phyloP scores from a whole-genome alignment of 2,888 invertebrate genomes.

The Hoplodrina ambigua region DNA sequence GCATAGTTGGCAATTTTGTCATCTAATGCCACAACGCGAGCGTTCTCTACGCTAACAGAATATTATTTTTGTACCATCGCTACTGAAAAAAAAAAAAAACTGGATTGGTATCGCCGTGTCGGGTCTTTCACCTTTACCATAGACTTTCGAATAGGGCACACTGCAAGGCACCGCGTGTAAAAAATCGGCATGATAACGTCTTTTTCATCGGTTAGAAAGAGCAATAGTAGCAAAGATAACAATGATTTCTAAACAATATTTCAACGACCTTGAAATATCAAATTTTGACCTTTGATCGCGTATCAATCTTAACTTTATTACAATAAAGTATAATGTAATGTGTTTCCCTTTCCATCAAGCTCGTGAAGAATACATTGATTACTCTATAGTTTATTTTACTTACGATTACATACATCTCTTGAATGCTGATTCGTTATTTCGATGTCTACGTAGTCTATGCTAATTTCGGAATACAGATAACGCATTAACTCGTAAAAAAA shows the following conservation, averaged over 20 bases:
- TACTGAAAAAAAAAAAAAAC: slow-evolving; percentile 13
- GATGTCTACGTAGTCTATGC: slow-evolving; percentile 46
- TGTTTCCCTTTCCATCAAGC: slow-evolving; percentile 10
- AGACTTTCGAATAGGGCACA: slow-evolving; percentile 22
- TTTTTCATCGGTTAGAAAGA: not conserved
- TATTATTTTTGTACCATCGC: slow-evolving; percentile 19
- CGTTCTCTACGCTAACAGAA: slow-evolving; percentile 13
- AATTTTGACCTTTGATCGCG: slow-evolving; percentile 46
- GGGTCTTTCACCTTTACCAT: slow-evolving; percentile 58
- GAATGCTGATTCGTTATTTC: slow-evolving; percentile 35
- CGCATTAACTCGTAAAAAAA: slow-evolving; percentile 52
- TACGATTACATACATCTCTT: slow-evolving; percentile 15
- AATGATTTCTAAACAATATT: slow-evolving; percentile 13
- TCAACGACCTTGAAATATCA: slow-evolving; percentile 45
- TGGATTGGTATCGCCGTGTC: slow-evolving; percentile 13
- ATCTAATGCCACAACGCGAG: slow-evolving; percentile 10
- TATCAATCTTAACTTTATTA: slow-evolving; percentile 40
- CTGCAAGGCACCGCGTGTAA: not conserved
- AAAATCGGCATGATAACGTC: not conserved
- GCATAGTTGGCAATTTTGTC: slow-evolving; percentile 33
- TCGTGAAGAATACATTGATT: slow-evolving; percentile 24
- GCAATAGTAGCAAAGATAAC: slow-evolving; percentile 13
- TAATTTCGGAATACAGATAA: slow-evolving; percentile 61
- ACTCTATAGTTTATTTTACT: slow-evolving; percentile 20
- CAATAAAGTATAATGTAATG: slow-evolving; percentile 16